Conservation (phyloP, 2,888 invertebrate species). For the Spatulosminthurus flaviceps region DNA sequence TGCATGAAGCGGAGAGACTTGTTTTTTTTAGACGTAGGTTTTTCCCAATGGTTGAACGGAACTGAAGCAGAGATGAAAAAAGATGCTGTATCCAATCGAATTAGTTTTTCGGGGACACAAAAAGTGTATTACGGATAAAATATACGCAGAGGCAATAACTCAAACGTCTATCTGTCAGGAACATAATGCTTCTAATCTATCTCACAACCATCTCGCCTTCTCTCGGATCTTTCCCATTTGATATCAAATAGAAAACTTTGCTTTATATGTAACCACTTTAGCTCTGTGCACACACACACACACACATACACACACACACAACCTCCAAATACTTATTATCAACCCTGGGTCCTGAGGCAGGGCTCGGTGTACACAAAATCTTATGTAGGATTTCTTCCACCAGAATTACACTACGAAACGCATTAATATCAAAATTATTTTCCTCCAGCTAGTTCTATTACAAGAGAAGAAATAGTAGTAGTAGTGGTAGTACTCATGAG, state of each 20-base stretch:
- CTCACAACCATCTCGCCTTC: conserved; percentile 62
- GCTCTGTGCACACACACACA: background rate
- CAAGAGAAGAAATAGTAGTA: too few relatives aligned
- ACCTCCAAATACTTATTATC: background rate
- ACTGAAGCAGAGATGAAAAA: conserved; percentile 58
- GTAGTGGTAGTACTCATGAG: too few relatives aligned
- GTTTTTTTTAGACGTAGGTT: conserved; percentile 44
- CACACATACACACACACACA: background rate
- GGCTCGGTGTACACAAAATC: conserved; percentile 21
- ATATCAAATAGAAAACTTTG: conserved; percentile 50
- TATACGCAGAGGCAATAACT: conserved; percentile 61
- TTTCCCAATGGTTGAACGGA: conserved; percentile 49
- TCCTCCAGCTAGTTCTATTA: conserved; percentile 3
- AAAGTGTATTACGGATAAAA: conserved; percentile 60
- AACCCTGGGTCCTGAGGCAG: background rate
- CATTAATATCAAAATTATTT: conserved; percentile 32
- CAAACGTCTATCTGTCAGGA: conserved; percentile 64
- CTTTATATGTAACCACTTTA: conserved; percentile 26
- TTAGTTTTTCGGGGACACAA: conserved; percentile 59
- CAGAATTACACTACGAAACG: conserved; percentile 19
- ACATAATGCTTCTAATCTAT: conserved; percentile 64
- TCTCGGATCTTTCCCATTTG: conserved; percentile 56
- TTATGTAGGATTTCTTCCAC: conserved; percentile 33
- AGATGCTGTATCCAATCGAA: conserved; percentile 58
- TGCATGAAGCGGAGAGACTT: conserved; percentile 45